Base-by-base conservation (phyloP, 2,888 invertebrate species). In the Macaria liturata region DNA sequence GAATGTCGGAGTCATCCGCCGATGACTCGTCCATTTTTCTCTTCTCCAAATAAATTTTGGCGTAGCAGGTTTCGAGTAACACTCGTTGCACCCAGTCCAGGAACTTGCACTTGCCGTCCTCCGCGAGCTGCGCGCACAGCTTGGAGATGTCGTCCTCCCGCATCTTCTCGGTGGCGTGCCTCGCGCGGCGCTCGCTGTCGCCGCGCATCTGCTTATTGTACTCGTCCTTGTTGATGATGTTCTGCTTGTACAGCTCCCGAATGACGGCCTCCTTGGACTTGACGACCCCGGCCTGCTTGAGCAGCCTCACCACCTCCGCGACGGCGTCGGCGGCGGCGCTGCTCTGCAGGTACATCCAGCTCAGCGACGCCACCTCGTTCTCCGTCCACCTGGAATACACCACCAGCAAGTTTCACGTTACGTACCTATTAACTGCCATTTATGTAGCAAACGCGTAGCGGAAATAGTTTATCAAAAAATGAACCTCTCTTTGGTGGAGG, bases 1-100 rank as follows among this genome's bases (percentile, higher is more conserved):
- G 57, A 42, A 76, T 63, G 43, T 76, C 76, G n/a, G 61, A 62
- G 51, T 7, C 7, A 37, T 42, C 42, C 42, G 4, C 4, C 0
- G 34, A 7, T 4, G 72, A 68, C 43, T 64, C 74, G 4, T 74
- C 67, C 8, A 73, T 71, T 6, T 74, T 71, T 32, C 75, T 78
- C 67, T 92, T 92, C 9, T 89, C 85, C 30, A 95, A 70, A 50
- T 86, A 88, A 64, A 96, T 81, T 85, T 96, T 96, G 6, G 94
- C 94, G 69, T 91, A 94, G 73, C 96, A 96, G 1, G 94, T 94
- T 70, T 96, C 96, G 0, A 96, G 82, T 4, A 96, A 81, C 44
- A 94, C 84, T 61, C 93, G 93, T 76, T 96, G 96, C 7, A 97
- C 85, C 96, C 96, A 96, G 4, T 86, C 73, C 32, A 95, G 75